Evolutionary conservation across 2,888 invertebrate genomes (phyloP), one percentile per base, ranked within the genome.

Genomic region (Rosalia funebris): DNA sequence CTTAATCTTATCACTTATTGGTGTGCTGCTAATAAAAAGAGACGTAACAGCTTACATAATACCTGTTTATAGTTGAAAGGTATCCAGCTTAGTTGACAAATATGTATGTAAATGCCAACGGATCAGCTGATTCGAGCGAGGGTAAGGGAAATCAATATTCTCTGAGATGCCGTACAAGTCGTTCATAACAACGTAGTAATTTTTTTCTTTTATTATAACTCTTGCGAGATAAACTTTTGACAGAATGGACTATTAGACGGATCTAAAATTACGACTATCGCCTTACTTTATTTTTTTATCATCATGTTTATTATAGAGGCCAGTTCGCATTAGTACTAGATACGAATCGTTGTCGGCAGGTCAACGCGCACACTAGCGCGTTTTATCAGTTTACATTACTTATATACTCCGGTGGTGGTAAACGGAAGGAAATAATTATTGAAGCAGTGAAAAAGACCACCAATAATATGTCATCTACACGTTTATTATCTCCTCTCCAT

Each of bases 401-500:
- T n/a, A 34, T 34, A 34, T 3, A n/a, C 34, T 7, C 11, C 12
- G 25, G 31, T 32, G 3, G 25, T 34, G 16, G 15, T 41, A n/a
- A n/a, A 34, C 31, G 41, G 14, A 45, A 41, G 17, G 10, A 53
- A 17, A 39, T 47, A 39, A 31, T 41, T 34, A 39, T 47, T 45
- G 2, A 5, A 37, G 20, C 4, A 55, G 55, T 46, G 39, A 45
- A 17, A 44, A 12, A 37, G 25, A 31, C 55, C n/a, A n/a, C n/a
- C 58, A 58, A 52, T 45, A 60, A 46, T 4, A 67, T 67, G 67
- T 62, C 66, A 11, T 46, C 59, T n/a, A 50, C 61, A 41, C 63
- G 64, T 52, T 60, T 70, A 59, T 69, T 69, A 68, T 70, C 70
- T 50, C 68, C 66, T 55, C 57, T 70, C 48, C 62, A 65, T 58